These are phyloP conservation scores for Leucophenga maculata DNA, from an alignment of 2,888 invertebrate species.

Conservation along the genomic window DNA sequence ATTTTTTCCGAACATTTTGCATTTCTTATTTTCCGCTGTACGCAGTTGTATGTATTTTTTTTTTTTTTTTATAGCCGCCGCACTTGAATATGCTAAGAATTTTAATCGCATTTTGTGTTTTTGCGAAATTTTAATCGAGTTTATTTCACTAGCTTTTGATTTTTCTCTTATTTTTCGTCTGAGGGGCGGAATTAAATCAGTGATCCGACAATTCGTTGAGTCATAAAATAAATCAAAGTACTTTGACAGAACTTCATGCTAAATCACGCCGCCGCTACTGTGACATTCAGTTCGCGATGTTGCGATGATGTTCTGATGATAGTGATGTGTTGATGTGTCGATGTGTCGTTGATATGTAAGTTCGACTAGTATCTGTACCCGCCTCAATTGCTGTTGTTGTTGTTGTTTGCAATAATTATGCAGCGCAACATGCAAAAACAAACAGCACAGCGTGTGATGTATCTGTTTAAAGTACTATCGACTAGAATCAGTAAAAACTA, in stretches of 20 bases:
- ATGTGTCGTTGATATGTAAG: no score
- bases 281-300: no score
- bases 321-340: conserved; percentile 12
- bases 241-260: conserved; percentile 59
- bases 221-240: conserved; percentile 61
- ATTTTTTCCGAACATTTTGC: neutral
- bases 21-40: neutral
- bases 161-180: neutral
- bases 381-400: no score
- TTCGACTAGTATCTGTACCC: no score
- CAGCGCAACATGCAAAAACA: conserved; percentile 34
- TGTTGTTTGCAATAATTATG: conserved; percentile 39
- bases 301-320: neutral
- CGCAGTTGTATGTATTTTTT: neutral
- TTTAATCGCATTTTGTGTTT: conserved; percentile 21
- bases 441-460: conserved; percentile 28
- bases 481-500: neutral
- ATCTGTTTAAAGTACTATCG: conserved; percentile 49
- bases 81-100: conserved; percentile 11
- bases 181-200: conserved; percentile 37
- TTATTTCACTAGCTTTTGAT: conserved; percentile 1
- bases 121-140: neutral
- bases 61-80: conserved; percentile 16
- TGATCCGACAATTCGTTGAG: conserved; percentile 51
- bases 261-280: conserved; percentile 50